Evolutionary conservation across 1,140 invertebrate species (phyloP).

Genomic region (Listronotus bonariensis): DNA sequence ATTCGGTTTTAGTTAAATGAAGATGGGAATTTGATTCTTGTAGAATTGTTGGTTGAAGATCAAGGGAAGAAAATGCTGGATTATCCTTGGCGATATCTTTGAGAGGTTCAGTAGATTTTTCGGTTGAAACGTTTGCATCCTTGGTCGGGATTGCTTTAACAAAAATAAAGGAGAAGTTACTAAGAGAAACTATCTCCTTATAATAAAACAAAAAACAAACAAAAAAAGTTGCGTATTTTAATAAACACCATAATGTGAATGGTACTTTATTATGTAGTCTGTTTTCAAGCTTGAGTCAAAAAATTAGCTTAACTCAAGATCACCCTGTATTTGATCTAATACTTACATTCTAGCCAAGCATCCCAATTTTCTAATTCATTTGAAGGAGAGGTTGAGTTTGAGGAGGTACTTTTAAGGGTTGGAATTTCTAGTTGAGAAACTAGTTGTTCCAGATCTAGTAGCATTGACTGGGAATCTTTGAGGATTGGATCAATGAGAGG

Average conservation of each 20-base stretch:
- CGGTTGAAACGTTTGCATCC: not conserved
- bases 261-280: no score
- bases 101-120: not conserved
- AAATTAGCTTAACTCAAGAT: no score
- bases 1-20: not conserved
- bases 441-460: conserved; percentile 53
- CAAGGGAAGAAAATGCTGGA: no score
- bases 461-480: conserved; percentile 46
- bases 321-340: conserved; percentile 7
- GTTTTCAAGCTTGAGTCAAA: no score
- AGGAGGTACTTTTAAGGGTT: conserved; percentile 29
- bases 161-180: not conserved
- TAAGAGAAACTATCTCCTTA: not conserved
- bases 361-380: conserved; percentile 50
- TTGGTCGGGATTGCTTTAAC: conserved; percentile 8
- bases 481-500: not conserved
- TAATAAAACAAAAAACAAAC: no score
- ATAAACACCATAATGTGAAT: no score
- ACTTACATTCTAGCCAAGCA: conserved; percentile 53
- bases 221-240: no score
- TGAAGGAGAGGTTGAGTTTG: conserved; percentile 25
- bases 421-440: conserved; percentile 49
- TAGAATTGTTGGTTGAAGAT: not conserved
- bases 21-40: not conserved
- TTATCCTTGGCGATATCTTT: conserved; percentile 4